Base-by-base conservation (phyloP, 2,113 vertebrate species). In the Lophochroa leadbeateri region DNA sequence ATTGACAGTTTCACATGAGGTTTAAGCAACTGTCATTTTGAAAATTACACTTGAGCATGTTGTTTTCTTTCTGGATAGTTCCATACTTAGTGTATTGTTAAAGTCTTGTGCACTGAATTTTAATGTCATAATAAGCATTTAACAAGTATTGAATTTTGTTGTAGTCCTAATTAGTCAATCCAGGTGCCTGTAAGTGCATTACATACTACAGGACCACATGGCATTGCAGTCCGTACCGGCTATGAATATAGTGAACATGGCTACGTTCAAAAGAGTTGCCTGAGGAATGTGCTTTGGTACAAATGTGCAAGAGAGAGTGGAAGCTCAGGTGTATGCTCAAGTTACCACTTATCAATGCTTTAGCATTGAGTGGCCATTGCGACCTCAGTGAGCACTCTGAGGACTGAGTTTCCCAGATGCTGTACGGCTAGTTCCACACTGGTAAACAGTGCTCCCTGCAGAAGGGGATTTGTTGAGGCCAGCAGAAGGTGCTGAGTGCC, bases 231-330 rank as follows among this genome's bases (percentile, higher is more conserved):
- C 33, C 49, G 29, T 63, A 47, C 12, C 39, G 58, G 25, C 50
- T 47, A 0, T 18, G 23, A 47, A 33, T 67, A 69, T 28, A 75
- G 55, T 39, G 31, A 15, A 43, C 84, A 11, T 35, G 21, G 6
- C 21, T 28, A 0, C 2, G 3, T 44, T 78, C 37, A 16, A 3
- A 70, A 77, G 7, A 4, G 6, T 52, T 1, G 2, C 60, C 57
- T 44, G 69, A 75, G 61, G 29, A 21, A 21, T 13, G 10, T 67
- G 37, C 46, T 82, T 78, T 84, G 71, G 31, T 17, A 7, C 17
- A 21, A 19, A 35, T 3, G 25, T 23, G 14, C 65, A 7, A 0
- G 1, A 25, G 46, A 10, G n/a, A 43, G 21, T 5, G 14, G 57
- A 29, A 88, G 64, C 47, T 87, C 39, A 64, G 13, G 9, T 50